phyloP scores from a whole-genome alignment of 2,888 invertebrate genomes.

The Junonia oenone region DNA sequence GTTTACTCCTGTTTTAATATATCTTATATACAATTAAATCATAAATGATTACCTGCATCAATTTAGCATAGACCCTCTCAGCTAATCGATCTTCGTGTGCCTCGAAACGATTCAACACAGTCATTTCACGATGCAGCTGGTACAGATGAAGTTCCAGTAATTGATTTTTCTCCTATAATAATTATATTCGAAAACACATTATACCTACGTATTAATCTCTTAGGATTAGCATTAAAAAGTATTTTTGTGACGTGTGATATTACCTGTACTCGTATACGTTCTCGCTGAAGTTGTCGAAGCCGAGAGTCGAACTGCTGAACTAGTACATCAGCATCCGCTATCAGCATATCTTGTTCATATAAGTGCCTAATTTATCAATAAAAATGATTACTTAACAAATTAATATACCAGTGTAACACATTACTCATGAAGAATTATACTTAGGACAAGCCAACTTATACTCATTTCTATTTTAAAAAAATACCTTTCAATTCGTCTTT shows the following conservation, averaged over 20 bases:
- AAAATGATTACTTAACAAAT: not conserved
- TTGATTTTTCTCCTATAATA: constrained; percentile 54
- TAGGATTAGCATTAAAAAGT: too few species aligned
- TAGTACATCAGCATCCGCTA: constrained; percentile 77
- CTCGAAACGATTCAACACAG: constrained; percentile 86
- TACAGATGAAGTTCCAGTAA: constrained; percentile 83
- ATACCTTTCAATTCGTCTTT: constrained; percentile 70
- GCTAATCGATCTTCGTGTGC: constrained; percentile 82
- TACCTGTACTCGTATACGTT: constrained; percentile 80
- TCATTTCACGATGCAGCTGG: constrained; percentile 85
- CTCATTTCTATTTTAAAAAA: too few species aligned
- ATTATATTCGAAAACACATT: too few species aligned
- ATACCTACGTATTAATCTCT: too few species aligned
- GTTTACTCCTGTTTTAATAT: too few species aligned
- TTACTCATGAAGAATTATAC: too few species aligned
- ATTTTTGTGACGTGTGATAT: too few species aligned
- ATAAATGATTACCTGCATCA: constrained; percentile 55
- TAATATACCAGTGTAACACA: not conserved
- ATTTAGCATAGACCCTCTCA: constrained; percentile 78
- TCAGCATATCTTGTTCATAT: constrained; percentile 83
- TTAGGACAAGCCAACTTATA: too few species aligned
- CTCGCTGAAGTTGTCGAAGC: constrained; percentile 74
- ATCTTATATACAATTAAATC: too few species aligned
- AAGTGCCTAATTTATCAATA: constrained; percentile 55
- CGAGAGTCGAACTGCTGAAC: constrained; percentile 84